A percentile compares a stretch with the other conserved stretches of the same genome.
phyloP scores from a whole-genome alignment of 2,888 invertebrate genomes.

The Lasioglossum calceatum region DNA sequence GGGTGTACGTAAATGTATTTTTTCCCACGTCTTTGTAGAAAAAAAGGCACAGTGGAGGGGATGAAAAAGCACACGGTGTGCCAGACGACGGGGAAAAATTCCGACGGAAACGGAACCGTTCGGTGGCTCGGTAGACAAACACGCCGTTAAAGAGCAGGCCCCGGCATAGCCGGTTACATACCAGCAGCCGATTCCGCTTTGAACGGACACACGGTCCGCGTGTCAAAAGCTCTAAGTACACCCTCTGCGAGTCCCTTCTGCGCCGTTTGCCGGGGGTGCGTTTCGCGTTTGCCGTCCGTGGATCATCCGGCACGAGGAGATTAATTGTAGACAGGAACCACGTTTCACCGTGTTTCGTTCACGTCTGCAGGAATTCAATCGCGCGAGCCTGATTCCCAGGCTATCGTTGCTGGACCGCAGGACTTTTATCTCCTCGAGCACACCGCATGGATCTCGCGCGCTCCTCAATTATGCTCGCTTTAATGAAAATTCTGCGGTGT shows the following conservation, averaged over 20 bases:
- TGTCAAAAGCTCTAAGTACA: slow-evolving; percentile 13
- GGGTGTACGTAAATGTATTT: too few species aligned
- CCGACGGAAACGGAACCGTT: neutral
- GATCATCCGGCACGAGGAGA: slow-evolving; percentile 13
- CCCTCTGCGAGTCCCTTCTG: neutral
- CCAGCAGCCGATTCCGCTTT: slow-evolving; percentile 27
- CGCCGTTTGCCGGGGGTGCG: neutral
- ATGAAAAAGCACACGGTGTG: neutral
- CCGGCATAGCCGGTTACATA: neutral
- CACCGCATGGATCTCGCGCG: neutral
- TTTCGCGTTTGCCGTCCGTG: slow-evolving; percentile 16
- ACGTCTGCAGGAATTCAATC: neutral
- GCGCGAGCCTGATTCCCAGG: neutral
- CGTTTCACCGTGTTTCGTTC: slow-evolving; percentile 14
- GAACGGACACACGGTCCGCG: slow-evolving; percentile 27
- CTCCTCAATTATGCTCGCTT: neutral
- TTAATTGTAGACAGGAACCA: slow-evolving; percentile 32
- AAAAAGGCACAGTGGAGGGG: neutral
- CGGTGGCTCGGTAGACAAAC: neutral
- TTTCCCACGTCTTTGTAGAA: too few species aligned
- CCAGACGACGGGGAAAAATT: neutral
- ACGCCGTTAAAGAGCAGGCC: neutral
- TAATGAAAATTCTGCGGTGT: neutral
- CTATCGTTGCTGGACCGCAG: neutral
- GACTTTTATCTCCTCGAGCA: neutral